These are phyloP conservation scores for Eira barbara DNA, from an alignment of 2,113 vertebrate species.

Conservation along the genomic window DNA sequence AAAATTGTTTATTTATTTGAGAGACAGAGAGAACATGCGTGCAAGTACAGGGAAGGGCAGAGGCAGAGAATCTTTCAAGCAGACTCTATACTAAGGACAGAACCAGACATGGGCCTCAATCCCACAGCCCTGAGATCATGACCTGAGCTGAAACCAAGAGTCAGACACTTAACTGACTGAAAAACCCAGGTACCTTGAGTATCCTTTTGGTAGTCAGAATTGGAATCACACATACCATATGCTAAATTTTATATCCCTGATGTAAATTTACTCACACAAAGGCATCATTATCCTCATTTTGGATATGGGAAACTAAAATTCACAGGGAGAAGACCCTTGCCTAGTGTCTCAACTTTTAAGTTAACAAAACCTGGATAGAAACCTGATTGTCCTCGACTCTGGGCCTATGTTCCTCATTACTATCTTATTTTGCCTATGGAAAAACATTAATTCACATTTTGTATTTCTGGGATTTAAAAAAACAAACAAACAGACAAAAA, in stretches of 20 bases:
- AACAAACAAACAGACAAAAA: too few species aligned
- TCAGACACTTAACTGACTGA: not conserved
- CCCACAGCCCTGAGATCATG: not conserved
- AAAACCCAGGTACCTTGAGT: not conserved
- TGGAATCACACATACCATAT: not conserved
- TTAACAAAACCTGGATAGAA: not conserved
- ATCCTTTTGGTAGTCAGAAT: not conserved
- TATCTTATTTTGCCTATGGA: not conserved
- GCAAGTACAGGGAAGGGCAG: not conserved
- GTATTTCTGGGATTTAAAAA: not conserved
- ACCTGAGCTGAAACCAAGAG: not conserved
- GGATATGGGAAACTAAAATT: not conserved
- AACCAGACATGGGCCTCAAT: not conserved
- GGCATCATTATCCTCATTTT: not conserved
- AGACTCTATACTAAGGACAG: not conserved
- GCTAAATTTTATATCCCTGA: not conserved
- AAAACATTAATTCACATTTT: not conserved
- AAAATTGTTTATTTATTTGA: not conserved
- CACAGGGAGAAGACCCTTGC: not conserved
- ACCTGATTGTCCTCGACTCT: not conserved
- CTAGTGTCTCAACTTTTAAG: not conserved
- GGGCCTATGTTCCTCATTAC: not conserved
- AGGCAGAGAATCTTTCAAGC: not conserved
- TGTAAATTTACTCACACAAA: not conserved
- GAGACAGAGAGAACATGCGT: not conserved